Evolutionary conservation across 2,888 invertebrate species (phyloP).

Genomic region (Gisinianus flammeolus): DNA sequence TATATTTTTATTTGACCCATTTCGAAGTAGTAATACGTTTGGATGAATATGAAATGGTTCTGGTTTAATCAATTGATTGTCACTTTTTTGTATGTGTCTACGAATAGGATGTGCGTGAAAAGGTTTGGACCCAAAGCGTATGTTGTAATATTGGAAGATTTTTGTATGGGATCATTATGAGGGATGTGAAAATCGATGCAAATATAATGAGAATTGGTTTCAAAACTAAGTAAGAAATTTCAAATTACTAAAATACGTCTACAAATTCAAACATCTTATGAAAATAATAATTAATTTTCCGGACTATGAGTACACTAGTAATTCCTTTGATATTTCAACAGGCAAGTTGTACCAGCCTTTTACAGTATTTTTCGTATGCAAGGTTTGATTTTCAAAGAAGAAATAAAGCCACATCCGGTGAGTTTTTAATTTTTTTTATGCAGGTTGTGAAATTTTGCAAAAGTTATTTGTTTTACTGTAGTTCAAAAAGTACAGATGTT

Average conservation of each 20-base stretch:
- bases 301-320: too few species aligned
- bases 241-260: too few species aligned
- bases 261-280: too few species aligned
- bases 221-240: conserved; percentile 62
- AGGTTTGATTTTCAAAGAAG: conserved; percentile 60
- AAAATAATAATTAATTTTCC: too few species aligned
- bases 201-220: conserved; percentile 70
- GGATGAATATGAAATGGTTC: background rate
- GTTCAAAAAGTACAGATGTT: too few species aligned
- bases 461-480: too few species aligned
- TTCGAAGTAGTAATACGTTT: background rate
- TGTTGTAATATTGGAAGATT: conserved; percentile 77
- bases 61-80: background rate
- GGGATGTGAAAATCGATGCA: conserved; percentile 81
- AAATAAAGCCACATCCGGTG: conserved; percentile 82
- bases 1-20: background rate
- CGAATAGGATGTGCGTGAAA: conserved; percentile 62
- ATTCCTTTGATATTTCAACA: conserved; percentile 58
- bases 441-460: too few species aligned
- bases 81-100: background rate
- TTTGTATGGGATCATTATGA: conserved; percentile 83
- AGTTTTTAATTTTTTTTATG: too few species aligned
- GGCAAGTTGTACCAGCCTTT: conserved; percentile 76
- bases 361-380: conserved; percentile 75
- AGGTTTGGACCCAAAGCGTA: conserved; percentile 72